A percentile compares a stretch with the other conserved stretches of the same genome.
phyloP scores from a whole-genome alignment of 2,113 vertebrate species.

The Abramis brama region DNA sequence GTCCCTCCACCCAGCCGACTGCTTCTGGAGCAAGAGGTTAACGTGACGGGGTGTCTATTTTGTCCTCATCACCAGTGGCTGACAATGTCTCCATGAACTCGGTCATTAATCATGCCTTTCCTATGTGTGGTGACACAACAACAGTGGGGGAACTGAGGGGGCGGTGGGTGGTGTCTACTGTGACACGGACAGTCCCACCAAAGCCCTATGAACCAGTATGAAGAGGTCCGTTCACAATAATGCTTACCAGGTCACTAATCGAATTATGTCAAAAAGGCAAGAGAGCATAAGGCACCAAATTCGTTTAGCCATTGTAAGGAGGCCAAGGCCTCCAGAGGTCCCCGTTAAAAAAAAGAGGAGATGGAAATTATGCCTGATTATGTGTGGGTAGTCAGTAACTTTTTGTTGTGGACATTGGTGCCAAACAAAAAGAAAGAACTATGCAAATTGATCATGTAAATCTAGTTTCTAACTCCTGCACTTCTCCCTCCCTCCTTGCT shows the following conservation, averaged over 20 bases:
- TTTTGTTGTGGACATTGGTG: conserved; percentile 68
- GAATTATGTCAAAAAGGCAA: conserved; percentile 75
- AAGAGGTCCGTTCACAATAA: conserved; percentile 70
- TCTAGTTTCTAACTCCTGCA: conserved; percentile 45
- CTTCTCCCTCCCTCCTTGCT: conserved; percentile 23
- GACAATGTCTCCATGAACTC: conserved; percentile 71
- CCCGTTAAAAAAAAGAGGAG: conserved; percentile 61
- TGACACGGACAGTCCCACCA: conserved; percentile 65
- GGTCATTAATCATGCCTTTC: conserved; percentile 77
- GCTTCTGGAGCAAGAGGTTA: conserved; percentile 54
- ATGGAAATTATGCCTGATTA: conserved; percentile 67
- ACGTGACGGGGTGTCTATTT: conserved; percentile 73
- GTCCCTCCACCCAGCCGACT: conserved; percentile 52
- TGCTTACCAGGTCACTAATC: conserved; percentile 78
- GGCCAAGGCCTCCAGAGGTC: conserved; percentile 61
- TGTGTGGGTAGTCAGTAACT: conserved; percentile 67
- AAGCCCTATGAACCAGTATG: conserved; percentile 68
- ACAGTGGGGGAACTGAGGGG: conserved; percentile 58
- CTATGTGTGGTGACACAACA: conserved; percentile 70
- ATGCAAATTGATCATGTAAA: conserved; percentile 70
- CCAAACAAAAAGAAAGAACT: conserved; percentile 58
- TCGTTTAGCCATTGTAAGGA: conserved; percentile 70
- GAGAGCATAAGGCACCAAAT: conserved; percentile 70
- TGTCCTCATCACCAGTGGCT: conserved; percentile 68
- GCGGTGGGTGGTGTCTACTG: conserved; percentile 58